Base-by-base conservation (phyloP, 2,888 invertebrate genomes). In the Gandaritis pyraliata region DNA sequence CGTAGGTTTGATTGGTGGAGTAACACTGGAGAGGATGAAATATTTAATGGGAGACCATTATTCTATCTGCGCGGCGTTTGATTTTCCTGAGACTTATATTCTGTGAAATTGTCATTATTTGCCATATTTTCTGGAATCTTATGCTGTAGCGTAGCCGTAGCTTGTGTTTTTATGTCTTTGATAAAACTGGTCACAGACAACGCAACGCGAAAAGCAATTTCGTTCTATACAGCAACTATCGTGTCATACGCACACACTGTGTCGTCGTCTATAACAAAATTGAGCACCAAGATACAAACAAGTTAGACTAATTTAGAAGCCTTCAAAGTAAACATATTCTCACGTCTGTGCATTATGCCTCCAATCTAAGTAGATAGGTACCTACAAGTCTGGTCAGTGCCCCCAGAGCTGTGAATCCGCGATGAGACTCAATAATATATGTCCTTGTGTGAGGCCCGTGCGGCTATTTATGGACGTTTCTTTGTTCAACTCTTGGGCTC, bases 381-480 rank as follows among this genome's bases (percentile, higher is more conserved):
- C n/a, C n/a, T n/a, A n/a, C 38, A 33, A 11, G 58, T 41, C 39
- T 57, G 62, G 62, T 55, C 62, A 63, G 33, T 63, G 62, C 54
- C 58, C 62, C 29, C 38, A 36, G 54, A 29, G 45, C 39, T 29
- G 43, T 45, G 45, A 46, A 36, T 30, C 30, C 39, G 48, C n/a
- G 43, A 36, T 57, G 43, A 45, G 39, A 39, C 47, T 5, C 47
- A n/a, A n/a, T n/a, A n/a, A n/a, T n/a, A n/a, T 51, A 41, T 63
- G 62, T 58, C 62, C 58, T 58, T 63, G 62, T 47, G 46, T 41
- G 53, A 46, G 56, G 49, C 52, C 38, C 33, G 56, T 50, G 33
- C 30, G n/a, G 62, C 47, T 63, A 63, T 58, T 63, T 58, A 41
- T 2, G 54, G 50, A 47, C 46, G 13, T 52, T 30, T 58, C 62